These are phyloP conservation scores for Drosophila bifasciata DNA, from an alignment of 1,140 invertebrate species.

Conservation along the genomic window DNA sequence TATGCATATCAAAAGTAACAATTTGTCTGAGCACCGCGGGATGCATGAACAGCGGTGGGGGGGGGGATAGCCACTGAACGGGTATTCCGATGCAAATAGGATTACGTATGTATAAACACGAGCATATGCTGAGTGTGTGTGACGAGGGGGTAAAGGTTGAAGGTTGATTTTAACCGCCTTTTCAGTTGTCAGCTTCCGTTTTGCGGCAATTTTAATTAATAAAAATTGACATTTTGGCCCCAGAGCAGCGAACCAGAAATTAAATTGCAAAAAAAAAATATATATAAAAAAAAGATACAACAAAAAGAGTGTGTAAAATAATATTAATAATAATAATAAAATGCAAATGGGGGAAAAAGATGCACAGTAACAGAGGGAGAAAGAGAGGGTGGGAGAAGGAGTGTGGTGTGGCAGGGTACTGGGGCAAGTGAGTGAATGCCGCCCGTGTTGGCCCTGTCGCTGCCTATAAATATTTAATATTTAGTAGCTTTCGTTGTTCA, in stretches of 20 bases:
- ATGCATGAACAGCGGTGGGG: neutral
- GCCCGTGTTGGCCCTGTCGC: neutral
- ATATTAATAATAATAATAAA: constrained; percentile 9
- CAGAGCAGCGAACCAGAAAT: constrained; percentile 15
- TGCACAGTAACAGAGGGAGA: neutral
- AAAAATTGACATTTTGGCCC: constrained; percentile 45
- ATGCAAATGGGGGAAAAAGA: constrained; percentile 28
- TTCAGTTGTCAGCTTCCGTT: constrained; percentile 51
- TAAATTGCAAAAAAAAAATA: constrained; percentile 26
- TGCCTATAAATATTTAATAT: constrained; percentile 59
- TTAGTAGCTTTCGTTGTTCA: constrained; percentile 53
- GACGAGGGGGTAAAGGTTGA: constrained; percentile 1
- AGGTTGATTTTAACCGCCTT: constrained; percentile 30
- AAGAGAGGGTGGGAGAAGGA: too few relatives aligned
- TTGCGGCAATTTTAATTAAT: constrained; percentile 58
- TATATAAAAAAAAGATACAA: constrained; percentile 7
- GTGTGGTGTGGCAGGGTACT: too few relatives aligned
- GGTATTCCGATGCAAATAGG: too few relatives aligned
- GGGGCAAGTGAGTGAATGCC: too few relatives aligned
- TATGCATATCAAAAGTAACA: constrained; percentile 44
- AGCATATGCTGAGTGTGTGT: too few relatives aligned
- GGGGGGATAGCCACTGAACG: neutral
- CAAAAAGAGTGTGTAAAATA: neutral
- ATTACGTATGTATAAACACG: too few relatives aligned
- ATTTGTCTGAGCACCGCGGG: constrained; percentile 2